Evolutionary conservation across 1,140 invertebrate genomes (phyloP), one percentile per base, ranked within the genome.

Genomic region (Batillaria attramentaria): DNA sequence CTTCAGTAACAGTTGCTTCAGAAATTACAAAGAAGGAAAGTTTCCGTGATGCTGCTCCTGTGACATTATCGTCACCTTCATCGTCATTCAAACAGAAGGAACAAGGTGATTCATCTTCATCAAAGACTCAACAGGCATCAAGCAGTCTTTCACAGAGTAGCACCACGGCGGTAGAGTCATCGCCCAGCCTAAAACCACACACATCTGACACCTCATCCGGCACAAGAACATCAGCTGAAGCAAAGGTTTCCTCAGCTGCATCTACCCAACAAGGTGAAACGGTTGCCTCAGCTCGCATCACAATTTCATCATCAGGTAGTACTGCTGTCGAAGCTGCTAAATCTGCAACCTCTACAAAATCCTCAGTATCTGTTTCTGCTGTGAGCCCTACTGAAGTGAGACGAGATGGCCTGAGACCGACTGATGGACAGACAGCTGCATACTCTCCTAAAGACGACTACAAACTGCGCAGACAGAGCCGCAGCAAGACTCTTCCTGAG

Each of bases 401-500:
- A 46, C 69, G 57, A 35, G 77, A 81, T 35, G 46, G 69, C 16
- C 43, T 72, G 35, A 37, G 57, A 28, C 62, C 28, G 33, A 80
- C 57, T 31, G 74, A 42, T 50, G 35, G n/a, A 50, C 60, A 78
- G 50, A 39, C 70, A 8, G 20, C 68, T 20, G 60, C 72, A 24
- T 54, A 65, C 3, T 81, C 87, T 46, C 85, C 87, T 18, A 82
- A 82, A 46, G 86, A 87, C 65, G 87, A 87, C n/a, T 89, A 87
- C 78, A 86, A 78, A 78, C 46, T 84, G 6, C 86, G 84, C 76
- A 77, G 87, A 60, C 83, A 86, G 69, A 77, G 46, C 70, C 83
- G 87, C 41, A 89, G 87, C 75, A 87, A 85, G 76, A 89, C 87
- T 5, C 73, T 89, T 20, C 86, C 87, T 72, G 85, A 82, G 60